phyloP scores from a whole-genome alignment of 2,113 vertebrate species.

The Sciurus niger region DNA sequence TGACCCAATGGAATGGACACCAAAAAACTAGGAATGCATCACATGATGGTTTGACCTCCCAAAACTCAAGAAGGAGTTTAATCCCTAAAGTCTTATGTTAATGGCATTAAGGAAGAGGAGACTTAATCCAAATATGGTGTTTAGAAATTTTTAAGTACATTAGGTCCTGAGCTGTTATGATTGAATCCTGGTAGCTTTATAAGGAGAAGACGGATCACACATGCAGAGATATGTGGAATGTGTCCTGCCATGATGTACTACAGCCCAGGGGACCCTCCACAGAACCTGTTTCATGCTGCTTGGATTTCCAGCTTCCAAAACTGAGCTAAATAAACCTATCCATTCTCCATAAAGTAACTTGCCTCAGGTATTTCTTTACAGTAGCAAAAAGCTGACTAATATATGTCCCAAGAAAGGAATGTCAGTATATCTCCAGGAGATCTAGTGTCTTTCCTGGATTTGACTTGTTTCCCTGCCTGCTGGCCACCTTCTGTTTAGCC shows the following conservation, averaged over 20 bases:
- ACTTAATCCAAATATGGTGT: too few species aligned
- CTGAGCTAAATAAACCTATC: background rate
- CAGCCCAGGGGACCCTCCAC: background rate
- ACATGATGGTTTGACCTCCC: background rate
- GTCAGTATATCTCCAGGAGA: background rate
- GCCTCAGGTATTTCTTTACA: background rate
- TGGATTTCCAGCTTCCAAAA: background rate
- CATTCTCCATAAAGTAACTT: background rate
- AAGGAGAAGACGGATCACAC: background rate
- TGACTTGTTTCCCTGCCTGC: background rate
- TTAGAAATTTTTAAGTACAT: background rate
- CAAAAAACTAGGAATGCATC: background rate
- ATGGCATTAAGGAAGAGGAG: too few species aligned
- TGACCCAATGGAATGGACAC: background rate
- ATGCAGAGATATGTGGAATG: background rate
- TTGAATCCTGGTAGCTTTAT: background rate
- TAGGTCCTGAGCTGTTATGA: background rate
- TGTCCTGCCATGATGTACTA: too few species aligned
- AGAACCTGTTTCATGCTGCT: background rate
- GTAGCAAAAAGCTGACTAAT: background rate
- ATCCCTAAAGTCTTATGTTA: background rate
- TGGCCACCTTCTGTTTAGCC: background rate
- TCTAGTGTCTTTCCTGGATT: background rate
- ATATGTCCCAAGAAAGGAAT: background rate
- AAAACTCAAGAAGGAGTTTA: background rate